phyloP scores from a whole-genome alignment of 2,888 invertebrate species.

The Nasonovia ribisnigri region DNA sequence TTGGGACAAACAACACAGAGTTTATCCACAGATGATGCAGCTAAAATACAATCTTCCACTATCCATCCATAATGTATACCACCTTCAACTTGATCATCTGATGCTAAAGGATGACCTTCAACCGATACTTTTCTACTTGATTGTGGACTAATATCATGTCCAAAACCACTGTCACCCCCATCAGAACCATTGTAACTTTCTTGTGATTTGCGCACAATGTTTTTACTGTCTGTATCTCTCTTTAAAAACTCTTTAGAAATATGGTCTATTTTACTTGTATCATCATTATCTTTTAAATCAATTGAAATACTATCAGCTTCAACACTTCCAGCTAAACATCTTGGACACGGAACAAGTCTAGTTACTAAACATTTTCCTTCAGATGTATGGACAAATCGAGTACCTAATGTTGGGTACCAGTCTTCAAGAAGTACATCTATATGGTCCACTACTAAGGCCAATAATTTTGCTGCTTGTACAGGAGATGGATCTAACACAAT shows the following conservation, averaged over 20 bases:
- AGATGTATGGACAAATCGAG: slow-evolving; percentile 96
- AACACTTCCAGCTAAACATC: slow-evolving; percentile 78
- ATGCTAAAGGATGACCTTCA: slow-evolving; percentile 78
- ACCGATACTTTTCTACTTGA: slow-evolving; percentile 86
- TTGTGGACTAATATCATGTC: slow-evolving; percentile 79
- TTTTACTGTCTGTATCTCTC: slow-evolving; percentile 48
- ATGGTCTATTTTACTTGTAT: slow-evolving; percentile 41
- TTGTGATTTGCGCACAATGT: slow-evolving; percentile 71
- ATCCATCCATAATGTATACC: slow-evolving; percentile 82
- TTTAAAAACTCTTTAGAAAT: slow-evolving; percentile 62
- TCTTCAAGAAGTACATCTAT: slow-evolving; percentile 96
- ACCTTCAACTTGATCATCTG: slow-evolving; percentile 70
- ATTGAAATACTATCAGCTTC: slow-evolving; percentile 69
- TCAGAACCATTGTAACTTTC: slow-evolving; percentile 83
- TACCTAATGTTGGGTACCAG: slow-evolving; percentile 96
- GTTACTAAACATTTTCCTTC: slow-evolving; percentile 96
- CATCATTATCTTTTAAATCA: slow-evolving; percentile 52
- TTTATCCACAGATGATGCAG: slow-evolving; percentile 77
- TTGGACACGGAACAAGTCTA: slow-evolving; percentile 91
- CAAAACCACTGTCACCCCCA: slow-evolving; percentile 89
- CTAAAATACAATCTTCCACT: slow-evolving; percentile 95
- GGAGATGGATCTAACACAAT: slow-evolving; percentile 83
- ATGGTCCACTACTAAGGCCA: slow-evolving; percentile 93
- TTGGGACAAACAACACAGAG: slow-evolving; percentile 79
- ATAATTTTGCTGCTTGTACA: slow-evolving; percentile 83